Base-by-base conservation (phyloP, 2,113 vertebrate genomes). In the Coturnix japonica region DNA sequence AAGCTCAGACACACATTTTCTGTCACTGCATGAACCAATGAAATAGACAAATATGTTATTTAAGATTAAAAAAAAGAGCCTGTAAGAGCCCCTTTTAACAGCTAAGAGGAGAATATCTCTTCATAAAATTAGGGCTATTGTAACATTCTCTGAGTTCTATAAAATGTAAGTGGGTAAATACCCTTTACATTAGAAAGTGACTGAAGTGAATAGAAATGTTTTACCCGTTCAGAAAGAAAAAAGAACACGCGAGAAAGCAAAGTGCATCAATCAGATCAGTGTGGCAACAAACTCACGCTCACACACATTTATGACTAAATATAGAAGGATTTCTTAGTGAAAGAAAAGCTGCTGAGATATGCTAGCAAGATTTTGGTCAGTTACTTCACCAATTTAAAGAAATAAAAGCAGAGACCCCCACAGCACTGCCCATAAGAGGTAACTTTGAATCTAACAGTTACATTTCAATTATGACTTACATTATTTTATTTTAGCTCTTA, bases 231-330 rank as follows among this genome's bases (percentile, higher is more conserved):
- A 67, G 43, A 61, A 1, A 91, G 60, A 93, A 23, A 51, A 51
- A 16, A 53, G 51, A 53, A 53, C 15, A 26, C 9, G 25, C 20
- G 65, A 89, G 90, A 81, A 97, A 91, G 78, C 53, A 73, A 67
- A 89, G 47, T 51, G 69, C 43, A 96, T 83, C 61, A 92, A 96
- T 85, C 59, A 93, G 85, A 94, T 89, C 93, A 95, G 92, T 84
- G 96, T 57, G 46, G 91, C 51, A 90, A 95, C 85, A 94, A 88
- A 96, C 85, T 78, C 91, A 96, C 87, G 91, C 57, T 83, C 57
- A 95, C 92, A 94, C 65, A 92, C 47, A 73, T 87, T 63, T 89
- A 95, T 75, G 82, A 96, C 96, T 97, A 98, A 97, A 97, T 97
- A 97, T 95, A 97, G 95, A 75, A 91, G 21, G 72, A 91, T 72